Evolutionary conservation across 2,113 vertebrate genomes (phyloP).

Genomic region (Strix uralensis): DNA sequence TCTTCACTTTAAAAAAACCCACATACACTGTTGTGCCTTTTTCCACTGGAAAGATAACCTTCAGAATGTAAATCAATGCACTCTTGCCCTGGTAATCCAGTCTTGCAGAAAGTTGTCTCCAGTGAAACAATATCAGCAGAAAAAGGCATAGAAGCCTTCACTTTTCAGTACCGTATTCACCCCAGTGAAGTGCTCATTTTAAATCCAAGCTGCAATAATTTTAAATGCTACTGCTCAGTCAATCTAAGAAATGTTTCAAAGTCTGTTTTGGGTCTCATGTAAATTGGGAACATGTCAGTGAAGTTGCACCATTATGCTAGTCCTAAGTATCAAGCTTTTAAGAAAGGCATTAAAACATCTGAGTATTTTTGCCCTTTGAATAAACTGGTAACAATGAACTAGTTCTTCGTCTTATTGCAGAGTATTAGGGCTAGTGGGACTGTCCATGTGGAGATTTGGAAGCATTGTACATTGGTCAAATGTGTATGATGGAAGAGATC

Average conservation of each 20-base stretch:
- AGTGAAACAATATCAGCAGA: conserved; percentile 55
- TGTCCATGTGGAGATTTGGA: not conserved
- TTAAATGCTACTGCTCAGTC: not conserved
- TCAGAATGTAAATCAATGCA: conserved; percentile 66
- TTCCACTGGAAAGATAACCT: conserved; percentile 59
- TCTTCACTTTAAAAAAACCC: not conserved
- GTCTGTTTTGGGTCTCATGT: not conserved
- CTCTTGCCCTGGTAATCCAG: conserved; percentile 54
- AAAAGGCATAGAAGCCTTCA: conserved; percentile 33
- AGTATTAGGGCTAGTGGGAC: not conserved
- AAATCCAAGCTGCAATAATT: conserved; percentile 8
- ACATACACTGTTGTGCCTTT: not conserved
- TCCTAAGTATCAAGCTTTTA: not conserved
- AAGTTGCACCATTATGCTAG: not conserved
- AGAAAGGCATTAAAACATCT: not conserved
- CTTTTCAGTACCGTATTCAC: not conserved
- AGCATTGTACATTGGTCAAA: not conserved
- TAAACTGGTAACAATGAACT: not conserved
- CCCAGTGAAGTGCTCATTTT: conserved; percentile 6
- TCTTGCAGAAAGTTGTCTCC: conserved; percentile 62
- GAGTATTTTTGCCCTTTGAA: not conserved
- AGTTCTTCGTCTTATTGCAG: not conserved
- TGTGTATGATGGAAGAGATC: not conserved
- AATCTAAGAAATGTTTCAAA: not conserved
- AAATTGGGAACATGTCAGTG: not conserved